Evolutionary conservation across 35 echinoderm and acorn worm genomes (phyloP).

Genomic region (Heliocidaris erythrogramma): DNA sequence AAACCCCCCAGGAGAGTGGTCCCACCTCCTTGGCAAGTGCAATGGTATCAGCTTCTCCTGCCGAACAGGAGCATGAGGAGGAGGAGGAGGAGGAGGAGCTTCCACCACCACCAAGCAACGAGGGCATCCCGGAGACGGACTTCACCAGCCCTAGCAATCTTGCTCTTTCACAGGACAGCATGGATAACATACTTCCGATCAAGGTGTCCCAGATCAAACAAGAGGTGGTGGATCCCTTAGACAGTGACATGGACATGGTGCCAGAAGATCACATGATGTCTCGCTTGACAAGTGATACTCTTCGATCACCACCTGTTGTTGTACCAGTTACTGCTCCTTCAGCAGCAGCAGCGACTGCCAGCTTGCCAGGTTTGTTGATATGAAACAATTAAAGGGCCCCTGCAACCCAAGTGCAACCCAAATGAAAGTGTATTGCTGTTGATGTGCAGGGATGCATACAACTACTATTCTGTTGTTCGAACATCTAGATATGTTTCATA

Average conservation of each 20-base stretch:
- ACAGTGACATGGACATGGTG: background rate
- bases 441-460: too few relatives aligned
- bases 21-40: background rate
- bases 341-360: background rate
- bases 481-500: too few relatives aligned
- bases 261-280: slow-evolving; percentile 8
- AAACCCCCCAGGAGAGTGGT: background rate
- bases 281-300: background rate
- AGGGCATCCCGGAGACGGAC: background rate
- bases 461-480: too few relatives aligned
- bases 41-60: background rate
- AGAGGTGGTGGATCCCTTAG: slow-evolving; percentile 20
- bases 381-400: background rate
- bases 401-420: too few relatives aligned
- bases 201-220: slow-evolving; percentile 30
- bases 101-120: background rate
- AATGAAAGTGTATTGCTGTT: too few relatives aligned
- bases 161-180: background rate
- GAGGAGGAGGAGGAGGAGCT: background rate
- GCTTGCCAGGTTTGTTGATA: slow-evolving; percentile 26
- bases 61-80: background rate
- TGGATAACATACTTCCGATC: background rate
- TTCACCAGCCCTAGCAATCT: slow-evolving; percentile 37
- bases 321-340: slow-evolving; percentile 8
- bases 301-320: background rate